A percentile compares a stretch with the other conserved stretches of the same genome.
Evolutionary conservation across 2,797 vertebrate genomes (phyloP).

Genomic region (Coilia nasus): DNA sequence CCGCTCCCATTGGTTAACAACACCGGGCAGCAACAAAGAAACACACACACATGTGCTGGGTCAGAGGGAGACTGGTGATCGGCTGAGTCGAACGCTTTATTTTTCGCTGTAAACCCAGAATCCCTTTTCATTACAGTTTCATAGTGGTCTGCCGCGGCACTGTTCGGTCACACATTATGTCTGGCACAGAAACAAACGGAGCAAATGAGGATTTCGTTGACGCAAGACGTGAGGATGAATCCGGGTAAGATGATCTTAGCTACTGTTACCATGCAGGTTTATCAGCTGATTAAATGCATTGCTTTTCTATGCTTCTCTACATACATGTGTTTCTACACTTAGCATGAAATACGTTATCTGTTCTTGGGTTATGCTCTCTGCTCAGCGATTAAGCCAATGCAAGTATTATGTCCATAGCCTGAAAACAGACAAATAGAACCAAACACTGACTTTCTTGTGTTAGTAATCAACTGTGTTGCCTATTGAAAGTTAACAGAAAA

Average conservation of each 20-base stretch:
- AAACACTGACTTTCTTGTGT: too few species aligned
- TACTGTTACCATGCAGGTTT: slow-evolving; percentile 43
- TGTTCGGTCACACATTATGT: slow-evolving; percentile 55
- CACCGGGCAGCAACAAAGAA: not conserved
- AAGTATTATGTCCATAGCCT: not conserved
- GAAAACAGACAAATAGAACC: too few species aligned
- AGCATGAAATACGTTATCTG: too few species aligned
- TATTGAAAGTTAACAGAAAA: not conserved
- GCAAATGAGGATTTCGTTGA: slow-evolving; percentile 64
- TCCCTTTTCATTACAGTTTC: not conserved
- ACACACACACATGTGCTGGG: not conserved
- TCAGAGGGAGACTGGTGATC: too few species aligned
- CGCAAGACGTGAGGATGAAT: slow-evolving; percentile 53
- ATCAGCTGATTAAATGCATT: not conserved
- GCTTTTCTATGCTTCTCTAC: too few species aligned
- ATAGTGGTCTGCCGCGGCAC: not conserved
- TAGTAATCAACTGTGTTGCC: too few species aligned
- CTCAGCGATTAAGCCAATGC: too few species aligned
- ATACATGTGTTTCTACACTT: too few species aligned
- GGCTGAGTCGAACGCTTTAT: not conserved
- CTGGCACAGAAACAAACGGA: slow-evolving; percentile 34
- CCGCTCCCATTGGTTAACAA: not conserved
- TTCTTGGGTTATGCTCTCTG: too few species aligned
- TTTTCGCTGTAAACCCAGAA: not conserved
- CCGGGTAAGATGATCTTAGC: slow-evolving; percentile 62